These are phyloP conservation scores for Melanargia galathea DNA, from an alignment of 2,888 invertebrate genomes.

Conservation along the genomic window DNA sequence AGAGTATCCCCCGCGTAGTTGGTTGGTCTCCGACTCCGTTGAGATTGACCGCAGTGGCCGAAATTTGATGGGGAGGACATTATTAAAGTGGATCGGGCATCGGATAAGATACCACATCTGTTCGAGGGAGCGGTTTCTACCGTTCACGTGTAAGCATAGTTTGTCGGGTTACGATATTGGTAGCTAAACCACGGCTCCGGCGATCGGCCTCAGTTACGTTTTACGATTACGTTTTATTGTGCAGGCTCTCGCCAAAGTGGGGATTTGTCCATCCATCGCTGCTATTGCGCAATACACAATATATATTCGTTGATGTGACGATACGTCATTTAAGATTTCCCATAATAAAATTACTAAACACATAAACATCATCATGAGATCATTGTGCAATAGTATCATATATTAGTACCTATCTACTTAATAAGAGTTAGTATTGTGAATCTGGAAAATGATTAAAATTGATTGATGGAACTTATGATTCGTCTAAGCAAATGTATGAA, in stretches of 20 bases:
- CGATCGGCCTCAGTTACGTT: slow-evolving; percentile 37
- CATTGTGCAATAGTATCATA: too few species aligned
- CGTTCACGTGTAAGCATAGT: slow-evolving; percentile 23
- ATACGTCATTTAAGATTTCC: not conserved
- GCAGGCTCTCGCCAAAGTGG: not conserved
- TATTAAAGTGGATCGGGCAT: too few species aligned
- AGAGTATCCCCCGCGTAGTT: too few species aligned
- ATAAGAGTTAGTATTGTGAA: too few species aligned
- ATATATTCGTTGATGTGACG: not conserved
- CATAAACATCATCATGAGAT: too few species aligned
- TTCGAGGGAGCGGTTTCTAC: not conserved
- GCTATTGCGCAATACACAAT: not conserved
- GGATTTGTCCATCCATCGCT: slow-evolving; percentile 14
- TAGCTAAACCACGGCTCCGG: slow-evolving; percentile 53
- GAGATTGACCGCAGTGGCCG: too few species aligned
- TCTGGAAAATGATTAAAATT: too few species aligned
- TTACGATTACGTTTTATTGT: slow-evolving; percentile 33
- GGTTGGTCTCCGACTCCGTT: too few species aligned
- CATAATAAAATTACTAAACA: not conserved
- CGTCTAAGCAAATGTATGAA: too few species aligned
- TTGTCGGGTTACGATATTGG: slow-evolving; percentile 52
- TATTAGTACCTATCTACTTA: too few species aligned
- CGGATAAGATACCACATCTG: slow-evolving; percentile 25
- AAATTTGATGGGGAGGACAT: too few species aligned
- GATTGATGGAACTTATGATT: too few species aligned